Conservation (phyloP, 2,113 vertebrate species). For the Apodemus sylvaticus region DNA sequence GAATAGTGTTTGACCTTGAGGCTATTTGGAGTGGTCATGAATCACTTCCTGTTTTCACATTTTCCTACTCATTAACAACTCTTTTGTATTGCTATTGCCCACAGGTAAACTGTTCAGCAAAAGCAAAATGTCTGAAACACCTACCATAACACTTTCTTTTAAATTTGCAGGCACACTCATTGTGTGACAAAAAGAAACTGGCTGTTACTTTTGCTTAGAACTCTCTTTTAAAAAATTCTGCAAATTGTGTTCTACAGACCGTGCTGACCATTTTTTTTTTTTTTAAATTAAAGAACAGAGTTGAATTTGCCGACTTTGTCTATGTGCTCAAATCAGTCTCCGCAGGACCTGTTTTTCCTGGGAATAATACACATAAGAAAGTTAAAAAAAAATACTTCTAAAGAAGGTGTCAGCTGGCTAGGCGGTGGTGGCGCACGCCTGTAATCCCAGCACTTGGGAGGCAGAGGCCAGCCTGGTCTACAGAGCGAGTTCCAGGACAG, state of each 20-base stretch:
- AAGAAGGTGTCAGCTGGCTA: background rate
- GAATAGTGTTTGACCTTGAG: slow-evolving; percentile 5
- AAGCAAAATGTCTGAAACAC: background rate
- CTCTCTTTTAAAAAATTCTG: background rate
- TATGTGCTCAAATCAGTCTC: slow-evolving; percentile 17
- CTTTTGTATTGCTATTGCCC: slow-evolving; percentile 13
- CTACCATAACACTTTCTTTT: background rate
- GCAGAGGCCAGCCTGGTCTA: too few relatives aligned
- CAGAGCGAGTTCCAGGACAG: too few relatives aligned
- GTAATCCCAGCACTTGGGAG: too few relatives aligned
- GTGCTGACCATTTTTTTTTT: background rate
- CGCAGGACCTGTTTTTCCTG: background rate
- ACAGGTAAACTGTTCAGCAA: slow-evolving; percentile 8
- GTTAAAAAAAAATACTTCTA: slow-evolving; percentile 38
- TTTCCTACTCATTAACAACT: background rate
- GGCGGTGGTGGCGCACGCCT: too few relatives aligned
- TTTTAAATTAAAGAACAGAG: background rate
- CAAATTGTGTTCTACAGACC: background rate
- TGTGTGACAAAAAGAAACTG: slow-evolving; percentile 27
- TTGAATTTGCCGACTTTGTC: slow-evolving; percentile 2
- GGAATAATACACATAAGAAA: background rate
- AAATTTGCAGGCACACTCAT: background rate
- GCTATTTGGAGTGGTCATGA: background rate
- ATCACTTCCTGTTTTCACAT: background rate
- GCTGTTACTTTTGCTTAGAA: slow-evolving; percentile 41